A percentile compares a stretch with the other conserved stretches of the same genome.
These are phyloP conservation scores for Xyrauchen texanus DNA, from an alignment of 2,113 vertebrate species.

Conservation along the genomic window DNA sequence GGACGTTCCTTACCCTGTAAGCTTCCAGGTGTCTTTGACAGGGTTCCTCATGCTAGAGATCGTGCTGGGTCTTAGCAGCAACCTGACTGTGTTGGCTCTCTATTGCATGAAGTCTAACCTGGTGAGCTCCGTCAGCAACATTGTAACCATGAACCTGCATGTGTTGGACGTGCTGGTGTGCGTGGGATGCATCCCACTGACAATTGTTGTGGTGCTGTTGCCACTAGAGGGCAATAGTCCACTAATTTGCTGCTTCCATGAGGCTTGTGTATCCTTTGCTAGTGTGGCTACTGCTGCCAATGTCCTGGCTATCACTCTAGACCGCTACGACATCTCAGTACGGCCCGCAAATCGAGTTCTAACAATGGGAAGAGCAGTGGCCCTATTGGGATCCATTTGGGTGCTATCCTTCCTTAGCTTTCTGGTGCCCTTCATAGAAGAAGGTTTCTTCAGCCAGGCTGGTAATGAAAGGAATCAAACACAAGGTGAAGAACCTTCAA, in stretches of 20 bases:
- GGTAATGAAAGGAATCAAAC: conserved; percentile 88
- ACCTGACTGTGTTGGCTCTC: conserved; percentile 96
- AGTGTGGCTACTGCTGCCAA: conserved; percentile 97
- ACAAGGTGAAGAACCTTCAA: conserved; percentile 77
- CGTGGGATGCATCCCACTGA: conserved; percentile 95
- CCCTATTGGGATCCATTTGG: conserved; percentile 91
- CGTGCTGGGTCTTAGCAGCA: conserved; percentile 94
- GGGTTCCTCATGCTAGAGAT: conserved; percentile 98
- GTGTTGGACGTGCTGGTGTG: conserved; percentile 96
- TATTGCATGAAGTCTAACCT: conserved; percentile 99
- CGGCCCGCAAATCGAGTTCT: conserved; percentile 96
- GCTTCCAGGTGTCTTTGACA: conserved; percentile 95
- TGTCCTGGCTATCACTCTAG: conserved; percentile 94
- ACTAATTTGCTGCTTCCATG: conserved; percentile 96
- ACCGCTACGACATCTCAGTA: conserved; percentile 97
- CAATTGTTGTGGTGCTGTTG: conserved; percentile 91
- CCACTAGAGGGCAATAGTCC: conserved; percentile 89
- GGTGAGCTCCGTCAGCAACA: conserved; percentile 98
- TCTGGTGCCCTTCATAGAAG: conserved; percentile 96
- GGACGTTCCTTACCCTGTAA: conserved; percentile 83
- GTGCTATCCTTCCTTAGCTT: conserved; percentile 93
- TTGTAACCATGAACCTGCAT: conserved; percentile 98
- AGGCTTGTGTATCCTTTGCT: conserved; percentile 97
- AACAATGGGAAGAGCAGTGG: conserved; percentile 93
- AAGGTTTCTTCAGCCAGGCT: conserved; percentile 88